These are phyloP conservation scores for Bradypus variegatus DNA, from an alignment of 2,797 vertebrate genomes.

Conservation along the genomic window DNA sequence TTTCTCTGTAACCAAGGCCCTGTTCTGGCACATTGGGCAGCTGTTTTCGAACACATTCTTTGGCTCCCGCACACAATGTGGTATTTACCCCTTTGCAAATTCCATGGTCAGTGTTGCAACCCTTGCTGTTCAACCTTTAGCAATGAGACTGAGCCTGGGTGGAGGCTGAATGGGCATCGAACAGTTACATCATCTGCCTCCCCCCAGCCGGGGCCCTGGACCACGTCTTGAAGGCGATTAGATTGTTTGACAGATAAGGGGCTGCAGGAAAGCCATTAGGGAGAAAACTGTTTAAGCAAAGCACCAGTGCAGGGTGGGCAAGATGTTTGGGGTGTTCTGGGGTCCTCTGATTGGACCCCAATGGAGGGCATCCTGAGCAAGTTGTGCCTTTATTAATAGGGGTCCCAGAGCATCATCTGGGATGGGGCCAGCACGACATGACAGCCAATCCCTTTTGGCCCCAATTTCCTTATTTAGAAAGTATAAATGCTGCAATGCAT, in stretches of 20 bases:
- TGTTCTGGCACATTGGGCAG: background rate
- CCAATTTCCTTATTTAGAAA: background rate
- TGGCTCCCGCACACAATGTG: background rate
- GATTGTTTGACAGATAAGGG: background rate
- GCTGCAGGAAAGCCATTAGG: background rate
- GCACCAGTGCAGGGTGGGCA: background rate
- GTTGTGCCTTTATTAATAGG: background rate
- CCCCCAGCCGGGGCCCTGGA: background rate
- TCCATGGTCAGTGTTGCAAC: slow-evolving; percentile 10
- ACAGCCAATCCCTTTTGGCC: background rate
- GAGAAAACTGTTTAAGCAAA: background rate
- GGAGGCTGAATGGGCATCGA: background rate
- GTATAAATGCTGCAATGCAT: too few relatives aligned
- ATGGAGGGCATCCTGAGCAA: too few relatives aligned
- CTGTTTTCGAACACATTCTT: slow-evolving; percentile 33
- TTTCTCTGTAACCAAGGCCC: slow-evolving; percentile 30
- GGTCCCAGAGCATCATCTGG: background rate
- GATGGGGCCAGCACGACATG: fast-evolving
- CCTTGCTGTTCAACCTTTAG: background rate
- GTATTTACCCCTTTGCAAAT: slow-evolving; percentile 26
- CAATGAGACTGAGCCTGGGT: background rate
- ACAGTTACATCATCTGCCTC: background rate
- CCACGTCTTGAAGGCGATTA: background rate
- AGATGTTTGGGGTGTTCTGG: background rate
- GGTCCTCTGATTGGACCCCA: background rate